phyloP scores from a whole-genome alignment of 2,113 vertebrate genomes.

The Chlamydotis undulata region DNA sequence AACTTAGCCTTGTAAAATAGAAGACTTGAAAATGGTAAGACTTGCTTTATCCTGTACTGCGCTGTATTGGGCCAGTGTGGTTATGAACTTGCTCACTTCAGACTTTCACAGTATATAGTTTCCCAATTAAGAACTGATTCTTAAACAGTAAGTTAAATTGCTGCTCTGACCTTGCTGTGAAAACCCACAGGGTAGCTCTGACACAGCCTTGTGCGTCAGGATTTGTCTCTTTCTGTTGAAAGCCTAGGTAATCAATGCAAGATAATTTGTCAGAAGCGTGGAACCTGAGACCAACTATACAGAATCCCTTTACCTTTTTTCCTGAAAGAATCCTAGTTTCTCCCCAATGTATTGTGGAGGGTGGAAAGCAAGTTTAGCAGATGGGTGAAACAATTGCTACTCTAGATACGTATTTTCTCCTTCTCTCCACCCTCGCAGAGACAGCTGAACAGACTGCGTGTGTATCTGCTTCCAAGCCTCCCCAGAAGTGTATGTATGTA shows the following conservation, averaged over 20 bases:
- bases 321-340: not conserved
- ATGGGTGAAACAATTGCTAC: not conserved
- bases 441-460: not conserved
- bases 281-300: not conserved
- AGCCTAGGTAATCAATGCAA: not conserved
- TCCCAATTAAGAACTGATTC: not conserved
- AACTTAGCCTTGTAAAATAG: not conserved
- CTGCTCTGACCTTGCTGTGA: not conserved
- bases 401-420: not conserved
- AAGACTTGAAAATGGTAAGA: not conserved
- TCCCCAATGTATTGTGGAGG: fast-evolving
- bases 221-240: not conserved
- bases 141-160: not conserved
- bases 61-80: fast-evolving
- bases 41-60: not conserved
- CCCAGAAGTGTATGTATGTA: not conserved
- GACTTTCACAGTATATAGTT: not conserved
- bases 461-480: not conserved
- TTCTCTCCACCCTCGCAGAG: not conserved
- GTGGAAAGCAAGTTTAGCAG: not conserved
- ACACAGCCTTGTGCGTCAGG: not conserved
- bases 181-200: not conserved
- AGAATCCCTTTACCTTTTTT: not conserved
- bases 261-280: not conserved
- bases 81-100: not conserved